phyloP scores from a whole-genome alignment of 2,888 invertebrate species.

The Drosophila phalerata region DNA sequence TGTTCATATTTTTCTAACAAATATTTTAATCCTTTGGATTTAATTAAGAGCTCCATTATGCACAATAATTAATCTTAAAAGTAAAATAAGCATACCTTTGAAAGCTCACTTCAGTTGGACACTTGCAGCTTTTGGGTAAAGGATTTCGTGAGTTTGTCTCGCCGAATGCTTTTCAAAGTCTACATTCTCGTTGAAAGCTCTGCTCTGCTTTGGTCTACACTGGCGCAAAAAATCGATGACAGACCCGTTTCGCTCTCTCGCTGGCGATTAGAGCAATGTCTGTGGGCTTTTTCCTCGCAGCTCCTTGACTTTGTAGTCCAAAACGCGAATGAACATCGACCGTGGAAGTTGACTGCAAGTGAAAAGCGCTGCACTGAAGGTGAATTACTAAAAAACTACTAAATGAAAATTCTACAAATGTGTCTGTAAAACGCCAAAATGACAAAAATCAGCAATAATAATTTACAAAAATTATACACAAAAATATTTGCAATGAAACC shows the following conservation, averaged over 20 bases:
- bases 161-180: constrained; percentile 43
- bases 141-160: constrained; percentile 12
- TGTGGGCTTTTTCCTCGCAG: constrained; percentile 78
- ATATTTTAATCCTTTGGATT: no score
- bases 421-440: no score
- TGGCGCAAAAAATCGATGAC: constrained; percentile 69
- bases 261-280: constrained; percentile 41
- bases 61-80: no score
- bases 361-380: constrained; percentile 80
- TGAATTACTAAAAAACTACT: constrained; percentile 58
- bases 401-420: constrained; percentile 38
- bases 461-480: constrained; percentile 10
- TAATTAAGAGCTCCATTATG: no score
- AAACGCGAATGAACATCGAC: constrained; percentile 85
- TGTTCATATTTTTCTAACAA: no score
- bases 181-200: constrained; percentile 66
- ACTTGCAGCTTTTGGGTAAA: background rate
- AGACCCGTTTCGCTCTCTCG: constrained; percentile 69
- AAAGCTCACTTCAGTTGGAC: background rate
- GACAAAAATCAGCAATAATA: constrained; percentile 19
- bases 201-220: constrained; percentile 13
- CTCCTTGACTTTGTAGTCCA: constrained; percentile 78
- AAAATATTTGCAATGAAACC: constrained; percentile 32
- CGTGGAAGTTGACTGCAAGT: constrained; percentile 84
- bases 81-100: background rate